Percentiles rank a stretch among this genome's conserved stretches.
Conservation (phyloP, 2,888 invertebrate genomes). For the Erebia epiphron region DNA sequence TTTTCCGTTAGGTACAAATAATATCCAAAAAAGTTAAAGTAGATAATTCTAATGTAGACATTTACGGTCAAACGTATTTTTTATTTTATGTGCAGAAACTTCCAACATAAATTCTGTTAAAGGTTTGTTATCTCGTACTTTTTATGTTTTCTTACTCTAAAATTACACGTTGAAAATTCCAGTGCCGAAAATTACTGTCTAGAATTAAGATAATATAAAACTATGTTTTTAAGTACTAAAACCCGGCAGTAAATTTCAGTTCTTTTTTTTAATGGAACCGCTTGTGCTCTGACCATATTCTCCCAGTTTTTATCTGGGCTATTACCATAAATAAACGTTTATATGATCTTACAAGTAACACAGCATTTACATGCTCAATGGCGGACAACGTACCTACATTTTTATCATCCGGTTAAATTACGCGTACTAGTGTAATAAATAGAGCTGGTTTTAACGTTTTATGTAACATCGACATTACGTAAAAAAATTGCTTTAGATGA, state of each 20-base stretch:
- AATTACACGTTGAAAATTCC: constrained; percentile 7
- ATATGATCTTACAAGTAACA: constrained; percentile 44
- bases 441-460: constrained; percentile 32
- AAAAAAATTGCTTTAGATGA: constrained; percentile 36
- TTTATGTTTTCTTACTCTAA: background rate
- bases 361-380: constrained; percentile 46
- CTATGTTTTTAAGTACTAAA: constrained; percentile 11
- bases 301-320: constrained; percentile 23
- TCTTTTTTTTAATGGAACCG: constrained; percentile 13
- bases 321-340: constrained; percentile 57
- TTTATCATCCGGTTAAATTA: constrained; percentile 43
- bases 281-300: constrained; percentile 1
- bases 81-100: background rate
- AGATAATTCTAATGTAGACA: background rate
- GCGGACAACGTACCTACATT: constrained; percentile 42
- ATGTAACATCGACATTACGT: constrained; percentile 35
- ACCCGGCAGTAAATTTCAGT: constrained; percentile 16
- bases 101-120: background rate
- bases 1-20: too few species aligned
- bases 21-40: too few species aligned
- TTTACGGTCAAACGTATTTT: background rate
- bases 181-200: constrained; percentile 2
- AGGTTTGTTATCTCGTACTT: background rate
- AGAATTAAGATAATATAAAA: constrained; percentile 11
- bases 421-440: constrained; percentile 39